Evolutionary conservation across 2,113 vertebrate species (phyloP), one percentile per base, ranked within the genome.

Genomic region (Marmota monax): DNA sequence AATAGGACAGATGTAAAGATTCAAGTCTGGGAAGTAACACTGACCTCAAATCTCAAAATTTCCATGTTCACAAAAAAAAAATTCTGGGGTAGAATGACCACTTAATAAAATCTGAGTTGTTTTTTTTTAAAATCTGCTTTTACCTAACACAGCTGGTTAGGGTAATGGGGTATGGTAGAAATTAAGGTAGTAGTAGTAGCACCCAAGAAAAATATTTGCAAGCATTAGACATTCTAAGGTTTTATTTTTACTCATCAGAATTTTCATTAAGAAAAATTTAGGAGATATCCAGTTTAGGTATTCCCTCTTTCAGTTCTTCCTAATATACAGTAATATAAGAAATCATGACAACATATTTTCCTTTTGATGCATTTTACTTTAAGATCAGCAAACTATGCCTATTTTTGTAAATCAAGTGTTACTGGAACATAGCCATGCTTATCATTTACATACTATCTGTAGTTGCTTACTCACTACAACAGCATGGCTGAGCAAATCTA

Each of bases 61-160:
- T 70, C 14, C 63, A 65, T n/a, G 23, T 82, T 93, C 32, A 83
- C 27, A 86, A 88, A 83, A 96, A 97, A 83, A 96, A 97, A 87
- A 78, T 25, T 77, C 69, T 56, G 51, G 27, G 11, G 32, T 48
- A 63, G 37, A 76, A 10, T 23, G 23, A 90, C 5, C 32, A 56
- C 14, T 27, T 90, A 92, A 87, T 25, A 27, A 63, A 63, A 63
- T 69, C 29, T 83, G 69, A 25, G 58, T 82, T 39, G 4, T 39
- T 39, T 39, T 39, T 53, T 82, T 82, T 45, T 42, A n/a, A 94
- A 61, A 74, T 63, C 2, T 42, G 10, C 76, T 84, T 96, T 85
- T 32, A 69, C 23, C 80, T 76, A 95, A 84, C 7, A 96, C 1
- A 53, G 25, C 11, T 74, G 45, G 45, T 45, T 45, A 45, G 45